A percentile compares a stretch with the other conserved stretches of the same genome.
phyloP scores from a whole-genome alignment of 2,797 vertebrate genomes.

The Oceanodroma leucorhoa region DNA sequence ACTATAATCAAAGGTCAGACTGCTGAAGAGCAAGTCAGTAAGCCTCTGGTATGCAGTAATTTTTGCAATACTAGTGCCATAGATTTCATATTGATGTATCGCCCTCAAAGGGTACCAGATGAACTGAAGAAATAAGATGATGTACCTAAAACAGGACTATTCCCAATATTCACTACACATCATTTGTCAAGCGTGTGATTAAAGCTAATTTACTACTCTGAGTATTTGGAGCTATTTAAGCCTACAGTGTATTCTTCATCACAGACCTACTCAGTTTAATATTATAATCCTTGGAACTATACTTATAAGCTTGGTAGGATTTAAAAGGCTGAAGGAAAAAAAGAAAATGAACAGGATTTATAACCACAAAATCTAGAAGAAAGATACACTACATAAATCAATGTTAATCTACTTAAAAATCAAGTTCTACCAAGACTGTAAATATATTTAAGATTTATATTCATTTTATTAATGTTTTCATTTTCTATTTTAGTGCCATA shows the following conservation, averaged over 20 bases:
- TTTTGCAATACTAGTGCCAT: not conserved
- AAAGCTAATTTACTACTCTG: not conserved
- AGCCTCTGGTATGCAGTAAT: not conserved
- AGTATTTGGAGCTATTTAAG: not conserved
- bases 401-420: not conserved
- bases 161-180: not conserved
- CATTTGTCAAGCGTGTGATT: not conserved
- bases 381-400: not conserved
- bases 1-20: not conserved
- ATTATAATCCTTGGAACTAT: not conserved
- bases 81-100: not conserved
- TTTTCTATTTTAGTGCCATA: not conserved
- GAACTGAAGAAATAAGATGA: not conserved
- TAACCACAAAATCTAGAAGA: not conserved
- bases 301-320: not conserved
- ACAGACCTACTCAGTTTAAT: not conserved
- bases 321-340: not conserved
- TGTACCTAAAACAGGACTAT: not conserved
- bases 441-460: not conserved
- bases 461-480: not conserved
- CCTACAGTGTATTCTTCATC: not conserved
- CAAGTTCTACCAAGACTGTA: not conserved
- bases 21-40: not conserved
- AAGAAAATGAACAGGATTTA: not conserved
- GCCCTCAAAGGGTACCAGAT: not conserved